A percentile compares a stretch with the other conserved stretches of the same genome.
Conservation (phyloP, 1,140 invertebrate species). For the Aphis craccivora region DNA sequence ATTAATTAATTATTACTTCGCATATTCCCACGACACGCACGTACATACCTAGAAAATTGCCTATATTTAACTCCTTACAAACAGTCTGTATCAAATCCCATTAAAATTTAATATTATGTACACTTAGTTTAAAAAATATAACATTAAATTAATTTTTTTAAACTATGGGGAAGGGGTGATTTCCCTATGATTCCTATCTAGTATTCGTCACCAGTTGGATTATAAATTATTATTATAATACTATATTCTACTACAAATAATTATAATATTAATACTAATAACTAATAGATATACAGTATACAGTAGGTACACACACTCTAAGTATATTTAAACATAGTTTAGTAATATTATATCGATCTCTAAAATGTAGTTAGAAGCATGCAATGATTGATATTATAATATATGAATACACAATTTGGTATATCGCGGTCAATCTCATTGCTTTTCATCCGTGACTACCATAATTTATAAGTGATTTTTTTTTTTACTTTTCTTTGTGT, state of each 20-base stretch:
- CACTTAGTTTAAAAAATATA: neutral
- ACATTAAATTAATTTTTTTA: neutral
- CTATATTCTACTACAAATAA: neutral
- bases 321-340: neutral
- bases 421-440: slow-evolving; percentile 47
- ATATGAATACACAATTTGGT: slow-evolving; percentile 14
- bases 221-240: neutral
- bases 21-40: neutral
- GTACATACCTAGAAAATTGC: neutral
- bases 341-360: slow-evolving; percentile 2
- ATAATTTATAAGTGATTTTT: neutral
- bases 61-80: neutral
- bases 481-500: neutral
- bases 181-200: neutral
- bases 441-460: slow-evolving; percentile 51
- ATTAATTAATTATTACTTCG: no score
- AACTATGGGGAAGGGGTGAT: neutral
- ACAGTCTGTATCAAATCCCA: neutral
- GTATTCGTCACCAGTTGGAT: neutral
- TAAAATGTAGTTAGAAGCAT: neutral
- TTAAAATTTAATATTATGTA: neutral
- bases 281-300: no score
- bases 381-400: neutral
- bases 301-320: neutral
- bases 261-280: neutral